Percentiles rank a stretch among this genome's conserved stretches.
These are phyloP conservation scores for Phocoena sinus DNA, from an alignment of 2,113 vertebrate genomes.

Conservation along the genomic window DNA sequence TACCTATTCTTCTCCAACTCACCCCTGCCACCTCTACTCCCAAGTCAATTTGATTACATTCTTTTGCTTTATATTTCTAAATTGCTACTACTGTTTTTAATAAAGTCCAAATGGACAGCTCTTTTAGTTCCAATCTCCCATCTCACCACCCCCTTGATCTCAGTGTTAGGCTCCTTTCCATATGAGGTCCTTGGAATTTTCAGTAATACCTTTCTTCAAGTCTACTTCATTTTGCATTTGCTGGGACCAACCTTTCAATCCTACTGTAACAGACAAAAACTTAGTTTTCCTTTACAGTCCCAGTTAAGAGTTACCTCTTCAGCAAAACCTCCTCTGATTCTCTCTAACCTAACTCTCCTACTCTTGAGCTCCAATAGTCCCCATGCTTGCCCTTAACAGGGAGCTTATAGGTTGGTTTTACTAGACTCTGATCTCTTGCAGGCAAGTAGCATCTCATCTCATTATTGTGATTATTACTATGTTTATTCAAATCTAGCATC, in stretches of 20 bases:
- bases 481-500: neutral
- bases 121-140: neutral
- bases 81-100: neutral
- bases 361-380: fast-evolving
- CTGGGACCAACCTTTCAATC: neutral
- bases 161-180: neutral
- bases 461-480: neutral
- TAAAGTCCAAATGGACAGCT: neutral
- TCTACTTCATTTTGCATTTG: neutral
- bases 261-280: neutral
- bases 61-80: neutral
- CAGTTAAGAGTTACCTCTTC: neutral
- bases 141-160: neutral
- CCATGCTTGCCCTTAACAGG: too few species aligned
- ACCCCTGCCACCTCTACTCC: fast-evolving
- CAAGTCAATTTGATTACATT: neutral
- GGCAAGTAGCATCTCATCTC: neutral
- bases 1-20: neutral
- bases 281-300: neutral
- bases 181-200: neutral
- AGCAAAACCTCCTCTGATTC: neutral
- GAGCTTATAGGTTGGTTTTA: neutral
- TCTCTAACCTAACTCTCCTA: neutral
- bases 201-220: neutral
- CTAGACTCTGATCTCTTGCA: neutral